Conservation (phyloP, 2,113 vertebrate genomes). For the Vulpes lagopus region DNA sequence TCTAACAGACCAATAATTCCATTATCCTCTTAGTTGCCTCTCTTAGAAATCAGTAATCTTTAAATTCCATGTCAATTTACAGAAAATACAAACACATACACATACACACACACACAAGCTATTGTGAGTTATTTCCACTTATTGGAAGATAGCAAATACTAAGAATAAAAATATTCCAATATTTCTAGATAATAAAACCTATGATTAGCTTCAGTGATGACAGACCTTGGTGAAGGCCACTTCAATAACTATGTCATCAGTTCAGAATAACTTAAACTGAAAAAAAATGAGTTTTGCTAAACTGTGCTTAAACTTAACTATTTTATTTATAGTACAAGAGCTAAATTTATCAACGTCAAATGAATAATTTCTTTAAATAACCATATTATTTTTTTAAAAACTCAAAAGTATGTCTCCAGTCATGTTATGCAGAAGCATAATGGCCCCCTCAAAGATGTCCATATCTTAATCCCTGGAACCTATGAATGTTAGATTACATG, state of each 20-base stretch:
- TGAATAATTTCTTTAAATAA: neutral
- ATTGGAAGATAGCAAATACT: neutral
- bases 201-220: neutral
- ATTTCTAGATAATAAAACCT: conserved; percentile 1
- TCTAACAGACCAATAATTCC: neutral
- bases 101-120: neutral
- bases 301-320: neutral
- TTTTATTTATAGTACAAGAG: neutral
- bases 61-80: neutral
- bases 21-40: neutral
- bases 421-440: neutral
- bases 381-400: neutral
- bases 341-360: neutral
- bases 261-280: neutral
- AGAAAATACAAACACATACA: neutral
- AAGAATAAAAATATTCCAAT: neutral
- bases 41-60: neutral
- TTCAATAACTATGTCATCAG: conserved; percentile 1
- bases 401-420: neutral
- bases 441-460: neutral
- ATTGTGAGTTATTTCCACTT: neutral
- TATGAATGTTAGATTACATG: neutral
- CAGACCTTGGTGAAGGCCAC: neutral
- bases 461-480: neutral
- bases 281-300: neutral